Percentiles rank a stretch among this genome's conserved stretches.
Evolutionary conservation across 2,113 vertebrate genomes (phyloP).

Genomic region (Gnathonemus longibarbis): DNA sequence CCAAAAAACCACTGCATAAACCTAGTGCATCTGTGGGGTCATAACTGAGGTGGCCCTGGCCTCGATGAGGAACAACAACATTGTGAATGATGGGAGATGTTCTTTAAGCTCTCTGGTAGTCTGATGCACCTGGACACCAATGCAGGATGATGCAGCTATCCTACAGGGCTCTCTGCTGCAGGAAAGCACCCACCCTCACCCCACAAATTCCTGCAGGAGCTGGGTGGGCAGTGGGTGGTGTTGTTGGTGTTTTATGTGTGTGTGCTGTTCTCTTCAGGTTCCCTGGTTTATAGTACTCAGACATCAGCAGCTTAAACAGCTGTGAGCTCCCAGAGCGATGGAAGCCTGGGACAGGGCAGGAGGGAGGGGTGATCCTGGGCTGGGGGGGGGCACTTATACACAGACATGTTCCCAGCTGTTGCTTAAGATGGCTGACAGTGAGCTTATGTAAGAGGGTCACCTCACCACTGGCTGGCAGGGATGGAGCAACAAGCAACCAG

Average conservation of each 20-base stretch:
- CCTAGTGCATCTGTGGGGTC: neutral
- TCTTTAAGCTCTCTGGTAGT: neutral
- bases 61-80: neutral
- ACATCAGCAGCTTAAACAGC: slow-evolving; percentile 16
- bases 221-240: neutral
- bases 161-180: neutral
- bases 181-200: neutral
- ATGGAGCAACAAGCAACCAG: neutral
- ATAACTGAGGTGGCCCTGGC: neutral
- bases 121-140: neutral
- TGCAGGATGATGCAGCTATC: neutral
- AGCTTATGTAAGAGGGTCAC: neutral
- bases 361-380: neutral
- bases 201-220: neutral
- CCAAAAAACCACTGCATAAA: slow-evolving; percentile 2
- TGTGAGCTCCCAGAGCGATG: slow-evolving; percentile 6
- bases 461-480: neutral
- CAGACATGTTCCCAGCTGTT: neutral
- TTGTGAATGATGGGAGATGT: too few species aligned
- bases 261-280: neutral
- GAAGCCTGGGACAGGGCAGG: neutral
- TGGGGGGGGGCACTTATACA: neutral
- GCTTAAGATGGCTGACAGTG: neutral
- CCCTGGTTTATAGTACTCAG: slow-evolving; percentile 18
- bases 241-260: neutral